A percentile compares a stretch with the other conserved stretches of the same genome.
Evolutionary conservation across 2,113 vertebrate species (phyloP).

Genomic region (Triplophysa siluroides): DNA sequence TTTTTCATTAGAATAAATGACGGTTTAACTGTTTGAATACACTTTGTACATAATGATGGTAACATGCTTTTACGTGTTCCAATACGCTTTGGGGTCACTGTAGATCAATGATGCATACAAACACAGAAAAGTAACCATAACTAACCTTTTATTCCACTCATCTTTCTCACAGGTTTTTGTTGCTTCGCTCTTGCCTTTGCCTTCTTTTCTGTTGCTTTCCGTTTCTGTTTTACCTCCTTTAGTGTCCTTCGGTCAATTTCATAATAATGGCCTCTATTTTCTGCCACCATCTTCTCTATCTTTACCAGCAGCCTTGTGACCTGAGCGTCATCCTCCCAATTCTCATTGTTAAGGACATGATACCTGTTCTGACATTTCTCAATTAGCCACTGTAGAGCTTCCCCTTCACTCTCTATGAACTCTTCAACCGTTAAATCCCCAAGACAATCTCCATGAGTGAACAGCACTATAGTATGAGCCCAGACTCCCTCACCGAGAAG

Average conservation of each 20-base stretch:
- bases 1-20: too few species aligned
- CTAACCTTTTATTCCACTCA: constrained; percentile 32
- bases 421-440: constrained; percentile 46
- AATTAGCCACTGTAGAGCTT: constrained; percentile 24
- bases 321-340: constrained; percentile 33
- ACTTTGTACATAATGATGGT: too few species aligned
- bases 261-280: constrained; percentile 44
- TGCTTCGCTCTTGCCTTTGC: constrained; percentile 43
- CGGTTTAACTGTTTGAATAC: too few species aligned
- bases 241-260: constrained; percentile 35
- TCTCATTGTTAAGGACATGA: constrained; percentile 48
- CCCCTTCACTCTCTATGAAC: constrained; percentile 49
- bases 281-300: constrained; percentile 42
- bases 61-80: too few species aligned
- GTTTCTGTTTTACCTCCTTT: constrained; percentile 42
- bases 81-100: too few species aligned
- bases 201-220: constrained; percentile 41
- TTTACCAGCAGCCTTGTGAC: constrained; percentile 44
- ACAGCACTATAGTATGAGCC: constrained; percentile 47
- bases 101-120: neutral
- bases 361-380: constrained; percentile 50
- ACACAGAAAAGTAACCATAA: neutral
- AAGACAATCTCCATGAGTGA: constrained; percentile 50
- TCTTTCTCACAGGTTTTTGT: neutral
- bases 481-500: constrained; percentile 45